phyloP scores from a whole-genome alignment of 2,888 invertebrate species.

The Agelastica alni region DNA sequence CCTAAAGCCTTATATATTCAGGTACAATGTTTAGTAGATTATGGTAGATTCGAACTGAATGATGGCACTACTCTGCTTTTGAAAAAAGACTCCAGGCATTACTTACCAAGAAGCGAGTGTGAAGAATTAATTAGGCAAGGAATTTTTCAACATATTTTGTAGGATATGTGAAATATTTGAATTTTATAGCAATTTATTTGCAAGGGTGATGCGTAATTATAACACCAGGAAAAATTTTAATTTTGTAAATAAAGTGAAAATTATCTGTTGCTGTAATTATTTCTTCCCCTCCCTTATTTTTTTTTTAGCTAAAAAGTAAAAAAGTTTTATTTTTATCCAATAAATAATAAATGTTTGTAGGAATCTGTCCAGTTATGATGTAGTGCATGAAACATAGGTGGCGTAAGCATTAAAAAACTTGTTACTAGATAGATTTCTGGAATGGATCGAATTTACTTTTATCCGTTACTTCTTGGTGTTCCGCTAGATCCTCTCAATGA shows the following conservation, averaged over 20 bases:
- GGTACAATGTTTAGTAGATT: conserved; percentile 87
- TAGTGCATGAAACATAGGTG: no score
- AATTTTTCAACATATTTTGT: conserved; percentile 75
- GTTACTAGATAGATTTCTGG: neutral
- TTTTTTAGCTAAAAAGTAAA: no score
- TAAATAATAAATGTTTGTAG: no score
- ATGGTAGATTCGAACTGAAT: conserved; percentile 91
- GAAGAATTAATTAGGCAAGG: conserved; percentile 91
- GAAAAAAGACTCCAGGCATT: conserved; percentile 90
- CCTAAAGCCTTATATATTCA: conserved; percentile 92
- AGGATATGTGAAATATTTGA: no score
- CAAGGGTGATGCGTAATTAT: no score
- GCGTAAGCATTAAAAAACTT: neutral
- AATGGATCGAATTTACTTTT: neutral
- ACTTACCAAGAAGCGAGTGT: conserved; percentile 84
- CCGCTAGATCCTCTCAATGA: conserved; percentile 1
- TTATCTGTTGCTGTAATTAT: no score
- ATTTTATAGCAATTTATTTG: no score
- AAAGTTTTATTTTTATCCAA: no score
- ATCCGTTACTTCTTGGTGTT: neutral
- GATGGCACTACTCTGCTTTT: conserved; percentile 89
- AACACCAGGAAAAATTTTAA: neutral
- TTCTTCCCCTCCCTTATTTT: no score
- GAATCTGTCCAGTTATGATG: no score
- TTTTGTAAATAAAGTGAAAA: neutral